Evolutionary conservation across 1,140 invertebrate genomes (phyloP).

Genomic region (Drosophila tropicalis): DNA sequence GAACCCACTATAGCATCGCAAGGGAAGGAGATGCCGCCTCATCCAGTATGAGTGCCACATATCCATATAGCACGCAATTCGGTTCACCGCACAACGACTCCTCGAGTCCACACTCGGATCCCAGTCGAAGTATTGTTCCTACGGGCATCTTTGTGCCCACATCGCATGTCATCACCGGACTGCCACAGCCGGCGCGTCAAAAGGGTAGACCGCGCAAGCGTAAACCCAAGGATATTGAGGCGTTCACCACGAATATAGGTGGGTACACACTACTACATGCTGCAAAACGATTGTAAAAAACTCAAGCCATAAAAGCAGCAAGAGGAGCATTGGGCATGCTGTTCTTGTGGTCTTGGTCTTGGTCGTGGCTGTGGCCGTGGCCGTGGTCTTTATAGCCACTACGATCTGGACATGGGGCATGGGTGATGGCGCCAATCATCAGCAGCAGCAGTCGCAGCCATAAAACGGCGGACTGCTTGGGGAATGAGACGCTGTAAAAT

Average conservation of each 20-base stretch:
- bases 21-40: slow-evolving; percentile 86
- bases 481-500: slow-evolving; percentile 37
- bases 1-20: slow-evolving; percentile 92
- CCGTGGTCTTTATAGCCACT: slow-evolving; percentile 47
- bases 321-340: slow-evolving; percentile 8
- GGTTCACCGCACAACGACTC: slow-evolving; percentile 82
- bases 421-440: slow-evolving; percentile 52
- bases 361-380: not conserved
- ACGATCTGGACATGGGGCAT: slow-evolving; percentile 6
- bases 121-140: slow-evolving; percentile 82
- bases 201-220: slow-evolving; percentile 96
- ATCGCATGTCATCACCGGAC: slow-evolving; percentile 82
- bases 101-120: slow-evolving; percentile 81
- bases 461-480: slow-evolving; percentile 37
- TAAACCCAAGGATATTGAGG: slow-evolving; percentile 94
- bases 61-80: slow-evolving; percentile 84
- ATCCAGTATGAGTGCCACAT: slow-evolving; percentile 87
- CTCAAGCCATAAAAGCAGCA: slow-evolving; percentile 44
- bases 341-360: not conserved
- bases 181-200: slow-evolving; percentile 88
- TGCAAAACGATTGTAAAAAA: slow-evolving; percentile 46
- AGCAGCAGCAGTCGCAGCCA: slow-evolving; percentile 20
- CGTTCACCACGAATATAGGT: slow-evolving; percentile 91
- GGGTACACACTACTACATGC: slow-evolving; percentile 2
- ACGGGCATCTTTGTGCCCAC: slow-evolving; percentile 80